Evolutionary conservation across 2,113 vertebrate genomes (phyloP).

Genomic region (Heloderma charlesbogerti): DNA sequence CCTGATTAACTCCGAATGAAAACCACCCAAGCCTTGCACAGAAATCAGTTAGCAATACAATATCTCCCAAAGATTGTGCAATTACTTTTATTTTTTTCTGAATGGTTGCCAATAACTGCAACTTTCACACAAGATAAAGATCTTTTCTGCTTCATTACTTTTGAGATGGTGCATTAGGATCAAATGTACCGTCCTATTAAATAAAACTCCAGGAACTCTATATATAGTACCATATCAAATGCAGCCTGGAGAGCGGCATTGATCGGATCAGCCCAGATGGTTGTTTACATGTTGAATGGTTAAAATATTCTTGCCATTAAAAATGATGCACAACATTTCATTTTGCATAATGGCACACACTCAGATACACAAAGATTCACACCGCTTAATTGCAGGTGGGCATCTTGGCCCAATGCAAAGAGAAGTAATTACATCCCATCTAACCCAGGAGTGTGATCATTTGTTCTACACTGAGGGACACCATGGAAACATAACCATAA

Average conservation of each 20-base stretch:
- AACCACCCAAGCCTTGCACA: slow-evolving; percentile 69
- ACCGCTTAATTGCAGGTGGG: neutral
- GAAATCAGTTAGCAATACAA: slow-evolving; percentile 75
- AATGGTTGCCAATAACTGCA: slow-evolving; percentile 77
- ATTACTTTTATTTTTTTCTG: slow-evolving; percentile 76
- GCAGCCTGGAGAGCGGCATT: slow-evolving; percentile 62
- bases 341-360: slow-evolving; percentile 12
- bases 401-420: neutral
- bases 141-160: slow-evolving; percentile 80
- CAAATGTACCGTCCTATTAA: slow-evolving; percentile 78
- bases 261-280: slow-evolving; percentile 69
- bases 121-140: slow-evolving; percentile 79
- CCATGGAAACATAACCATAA: slow-evolving; percentile 22
- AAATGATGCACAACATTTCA: slow-evolving; percentile 51
- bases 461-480: slow-evolving; percentile 2
- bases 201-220: slow-evolving; percentile 75
- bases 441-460: slow-evolving; percentile 18
- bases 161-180: slow-evolving; percentile 78
- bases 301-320: slow-evolving; percentile 67
- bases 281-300: slow-evolving; percentile 65
- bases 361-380: neutral
- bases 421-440: neutral
- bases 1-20: slow-evolving; percentile 76
- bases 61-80: slow-evolving; percentile 72
- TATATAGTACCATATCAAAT: slow-evolving; percentile 75